Percentiles rank a stretch among this genome's conserved stretches.
Evolutionary conservation across 2,113 vertebrate genomes (phyloP).

Genomic region (Ptilorrhoa leucosticta): DNA sequence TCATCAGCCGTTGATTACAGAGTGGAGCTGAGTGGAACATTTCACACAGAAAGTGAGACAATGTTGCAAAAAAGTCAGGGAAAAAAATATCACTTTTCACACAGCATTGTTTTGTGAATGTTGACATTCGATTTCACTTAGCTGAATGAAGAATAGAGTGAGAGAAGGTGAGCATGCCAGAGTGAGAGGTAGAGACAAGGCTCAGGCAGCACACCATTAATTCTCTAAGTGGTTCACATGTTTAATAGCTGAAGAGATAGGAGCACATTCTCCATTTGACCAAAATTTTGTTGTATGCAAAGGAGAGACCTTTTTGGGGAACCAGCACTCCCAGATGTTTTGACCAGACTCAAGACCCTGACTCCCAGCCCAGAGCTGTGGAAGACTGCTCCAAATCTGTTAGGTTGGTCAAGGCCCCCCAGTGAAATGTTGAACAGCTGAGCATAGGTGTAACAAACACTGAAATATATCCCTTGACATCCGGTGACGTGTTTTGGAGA

Average conservation of each 20-base stretch:
- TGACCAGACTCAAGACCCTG: neutral
- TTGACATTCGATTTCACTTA: conserved; percentile 42
- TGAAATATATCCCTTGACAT: neutral
- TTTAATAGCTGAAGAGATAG: neutral
- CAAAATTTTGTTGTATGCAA: neutral
- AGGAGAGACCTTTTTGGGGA: neutral
- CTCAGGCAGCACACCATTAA: neutral
- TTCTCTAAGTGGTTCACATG: neutral
- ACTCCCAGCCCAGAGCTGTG: neutral
- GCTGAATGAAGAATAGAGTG: neutral
- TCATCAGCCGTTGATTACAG: conserved; percentile 67
- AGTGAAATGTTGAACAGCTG: neutral
- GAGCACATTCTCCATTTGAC: neutral
- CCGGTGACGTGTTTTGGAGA: neutral
- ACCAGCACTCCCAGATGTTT: neutral
- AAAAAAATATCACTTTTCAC: neutral
- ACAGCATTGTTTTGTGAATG: conserved; percentile 2
- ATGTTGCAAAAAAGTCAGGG: neutral
- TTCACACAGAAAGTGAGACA: conserved; percentile 57
- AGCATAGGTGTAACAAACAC: neutral
- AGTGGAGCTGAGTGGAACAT: conserved; percentile 44
- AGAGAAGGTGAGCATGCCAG: neutral
- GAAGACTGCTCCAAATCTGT: neutral
- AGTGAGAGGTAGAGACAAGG: neutral
- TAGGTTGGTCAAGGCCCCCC: neutral